These are phyloP conservation scores for Cephalopholis sonnerati DNA, from an alignment of 2,113 vertebrate species.

Conservation along the genomic window DNA sequence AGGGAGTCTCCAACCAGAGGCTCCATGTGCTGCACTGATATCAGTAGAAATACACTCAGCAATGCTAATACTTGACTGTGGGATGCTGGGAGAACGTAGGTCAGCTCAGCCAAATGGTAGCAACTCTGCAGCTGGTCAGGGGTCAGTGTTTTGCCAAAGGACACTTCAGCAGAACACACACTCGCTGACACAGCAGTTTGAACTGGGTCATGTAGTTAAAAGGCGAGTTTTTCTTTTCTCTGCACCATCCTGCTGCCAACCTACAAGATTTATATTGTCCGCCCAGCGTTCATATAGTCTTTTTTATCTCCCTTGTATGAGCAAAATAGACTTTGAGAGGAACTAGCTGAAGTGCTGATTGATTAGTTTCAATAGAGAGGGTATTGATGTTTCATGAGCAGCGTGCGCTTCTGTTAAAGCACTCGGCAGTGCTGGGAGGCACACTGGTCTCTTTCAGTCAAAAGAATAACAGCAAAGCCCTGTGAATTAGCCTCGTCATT, in stretches of 20 bases:
- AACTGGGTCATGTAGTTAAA: constrained; percentile 25
- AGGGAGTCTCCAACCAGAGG: not conserved
- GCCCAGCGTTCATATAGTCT: not conserved
- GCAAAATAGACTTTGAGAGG: constrained; percentile 46
- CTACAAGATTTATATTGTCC: constrained; percentile 12
- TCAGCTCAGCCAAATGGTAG: not conserved
- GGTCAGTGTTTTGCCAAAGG: constrained; percentile 3
- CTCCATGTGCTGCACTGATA: not conserved
- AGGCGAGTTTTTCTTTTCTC: not conserved
- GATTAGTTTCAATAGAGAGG: constrained; percentile 58
- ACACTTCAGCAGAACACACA: not conserved
- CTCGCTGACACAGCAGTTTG: constrained; percentile 40
- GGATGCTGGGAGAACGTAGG: not conserved
- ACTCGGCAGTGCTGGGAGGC: constrained; percentile 24
- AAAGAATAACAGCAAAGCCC: constrained; percentile 34
- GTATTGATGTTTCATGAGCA: constrained; percentile 56
- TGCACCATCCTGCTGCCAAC: not conserved
- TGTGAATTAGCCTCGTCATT: constrained; percentile 58
- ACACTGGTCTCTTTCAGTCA: constrained; percentile 20
- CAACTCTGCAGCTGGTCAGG: constrained; percentile 1
- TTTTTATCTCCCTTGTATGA: constrained; percentile 21
- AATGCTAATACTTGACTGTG: not conserved
- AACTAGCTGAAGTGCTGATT: constrained; percentile 46
- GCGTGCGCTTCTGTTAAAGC: constrained; percentile 37
- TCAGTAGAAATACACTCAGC: not conserved